Percentiles rank a stretch among this genome's conserved stretches.
Evolutionary conservation across 2,888 invertebrate genomes (phyloP).

Genomic region (Nesidiocoris tenuis): DNA sequence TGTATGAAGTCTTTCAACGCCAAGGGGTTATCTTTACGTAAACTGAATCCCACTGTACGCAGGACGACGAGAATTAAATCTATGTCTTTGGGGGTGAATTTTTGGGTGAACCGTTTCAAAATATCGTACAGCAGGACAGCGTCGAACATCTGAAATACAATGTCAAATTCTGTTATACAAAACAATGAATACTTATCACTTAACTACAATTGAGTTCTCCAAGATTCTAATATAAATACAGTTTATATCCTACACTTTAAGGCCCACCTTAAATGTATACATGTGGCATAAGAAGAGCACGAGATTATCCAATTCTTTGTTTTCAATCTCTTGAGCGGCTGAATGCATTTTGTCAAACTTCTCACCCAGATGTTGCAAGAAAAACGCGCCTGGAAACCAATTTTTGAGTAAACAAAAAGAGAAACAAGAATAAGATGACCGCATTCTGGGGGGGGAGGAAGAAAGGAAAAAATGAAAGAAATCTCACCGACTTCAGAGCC

Average conservation of each 20-base stretch:
- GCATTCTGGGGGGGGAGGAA: too few species aligned
- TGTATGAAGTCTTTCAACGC: conserved; percentile 74
- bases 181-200: too few species aligned
- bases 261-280: conserved; percentile 79
- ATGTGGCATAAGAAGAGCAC: conserved; percentile 74
- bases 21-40: conserved; percentile 83
- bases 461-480: too few species aligned
- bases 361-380: conserved; percentile 72
- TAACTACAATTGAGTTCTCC: too few species aligned
- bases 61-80: conserved; percentile 79
- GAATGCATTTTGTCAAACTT: conserved; percentile 65
- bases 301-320: conserved; percentile 80
- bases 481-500: conserved; percentile 82
- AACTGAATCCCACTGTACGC: conserved; percentile 75
- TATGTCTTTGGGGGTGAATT: conserved; percentile 73
- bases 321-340: conserved; percentile 61
- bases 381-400: conserved; percentile 66
- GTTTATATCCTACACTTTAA: too few species aligned
- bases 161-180: neutral
- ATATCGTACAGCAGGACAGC: conserved; percentile 77
- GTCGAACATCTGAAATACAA: conserved; percentile 67
- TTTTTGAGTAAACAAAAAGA: neutral
- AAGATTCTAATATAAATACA: too few species aligned
- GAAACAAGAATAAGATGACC: too few species aligned
- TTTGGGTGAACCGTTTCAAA: conserved; percentile 64